Evolutionary conservation across 1,140 invertebrate species (phyloP).

Genomic region (Pachyrhynchus sulphureomaculatus): DNA sequence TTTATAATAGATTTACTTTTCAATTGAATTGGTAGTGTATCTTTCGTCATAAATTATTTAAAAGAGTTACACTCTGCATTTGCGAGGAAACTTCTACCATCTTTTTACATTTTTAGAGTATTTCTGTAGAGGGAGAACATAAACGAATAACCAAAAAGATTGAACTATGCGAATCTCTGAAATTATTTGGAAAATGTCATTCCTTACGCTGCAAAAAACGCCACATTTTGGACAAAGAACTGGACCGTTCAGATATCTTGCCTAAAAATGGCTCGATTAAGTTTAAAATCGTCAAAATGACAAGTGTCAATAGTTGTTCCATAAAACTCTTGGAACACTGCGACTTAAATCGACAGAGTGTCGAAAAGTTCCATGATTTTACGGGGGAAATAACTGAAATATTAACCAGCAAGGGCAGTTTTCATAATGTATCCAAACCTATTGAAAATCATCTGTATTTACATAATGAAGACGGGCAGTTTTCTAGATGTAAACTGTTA

Average conservation of each 20-base stretch:
- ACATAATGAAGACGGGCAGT: conserved; percentile 29
- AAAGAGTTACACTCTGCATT: no score
- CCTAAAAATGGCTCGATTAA: conserved; percentile 39
- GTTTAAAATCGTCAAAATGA: conserved; percentile 39
- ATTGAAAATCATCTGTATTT: conserved; percentile 17
- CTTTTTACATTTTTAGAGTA: conserved; percentile 34
- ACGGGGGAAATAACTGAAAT: conserved; percentile 6
- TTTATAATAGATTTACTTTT: no score
- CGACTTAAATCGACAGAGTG: conserved; percentile 32
- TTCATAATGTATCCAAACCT: conserved; percentile 4
- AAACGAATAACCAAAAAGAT: conserved; percentile 31
- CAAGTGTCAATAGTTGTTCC: conserved; percentile 31
- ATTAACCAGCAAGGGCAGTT: conserved; percentile 9
- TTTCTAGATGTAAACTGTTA: conserved; percentile 35
- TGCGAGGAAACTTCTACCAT: no score
- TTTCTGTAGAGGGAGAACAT: conserved; percentile 29
- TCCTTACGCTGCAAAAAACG: conserved; percentile 31
- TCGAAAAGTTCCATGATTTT: conserved; percentile 21
- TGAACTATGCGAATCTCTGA: conserved; percentile 36
- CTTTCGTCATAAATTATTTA: no score
- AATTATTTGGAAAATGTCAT: conserved; percentile 40
- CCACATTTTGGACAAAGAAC: conserved; percentile 32
- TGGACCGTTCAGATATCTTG: conserved; percentile 33
- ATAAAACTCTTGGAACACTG: conserved; percentile 38
- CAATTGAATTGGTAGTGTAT: no score